Conservation (phyloP, 2,113 vertebrate species). For the Micromys minutus region DNA sequence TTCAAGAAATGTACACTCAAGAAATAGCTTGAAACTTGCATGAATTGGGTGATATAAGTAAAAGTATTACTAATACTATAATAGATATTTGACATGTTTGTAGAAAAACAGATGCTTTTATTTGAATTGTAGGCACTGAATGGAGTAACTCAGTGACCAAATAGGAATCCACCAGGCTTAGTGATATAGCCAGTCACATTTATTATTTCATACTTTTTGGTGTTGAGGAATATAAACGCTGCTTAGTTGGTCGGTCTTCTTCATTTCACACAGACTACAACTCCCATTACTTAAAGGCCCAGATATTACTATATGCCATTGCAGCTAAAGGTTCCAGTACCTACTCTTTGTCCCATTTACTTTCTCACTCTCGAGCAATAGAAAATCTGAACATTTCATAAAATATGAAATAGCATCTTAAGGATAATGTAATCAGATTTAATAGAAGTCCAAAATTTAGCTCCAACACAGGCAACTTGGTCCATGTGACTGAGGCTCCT, state of each 20-base stretch:
- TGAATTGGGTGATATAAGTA: neutral
- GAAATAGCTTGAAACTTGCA: neutral
- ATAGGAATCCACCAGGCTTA: neutral
- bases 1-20: neutral
- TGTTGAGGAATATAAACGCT: neutral
- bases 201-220: neutral
- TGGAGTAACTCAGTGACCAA: neutral
- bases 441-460: neutral
- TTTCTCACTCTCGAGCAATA: neutral
- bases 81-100: neutral
- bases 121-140: neutral
- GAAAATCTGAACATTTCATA: constrained; percentile 2
- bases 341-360: neutral
- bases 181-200: neutral
- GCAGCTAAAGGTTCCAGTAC: neutral
- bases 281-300: neutral
- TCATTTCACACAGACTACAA: neutral
- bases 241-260: neutral
- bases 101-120: neutral
- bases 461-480: neutral
- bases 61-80: neutral
- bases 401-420: neutral
- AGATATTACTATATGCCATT: neutral
- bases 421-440: neutral
- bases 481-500: neutral